Conservation (phyloP, 2,113 vertebrate species). For the Phaethon lepturus region DNA sequence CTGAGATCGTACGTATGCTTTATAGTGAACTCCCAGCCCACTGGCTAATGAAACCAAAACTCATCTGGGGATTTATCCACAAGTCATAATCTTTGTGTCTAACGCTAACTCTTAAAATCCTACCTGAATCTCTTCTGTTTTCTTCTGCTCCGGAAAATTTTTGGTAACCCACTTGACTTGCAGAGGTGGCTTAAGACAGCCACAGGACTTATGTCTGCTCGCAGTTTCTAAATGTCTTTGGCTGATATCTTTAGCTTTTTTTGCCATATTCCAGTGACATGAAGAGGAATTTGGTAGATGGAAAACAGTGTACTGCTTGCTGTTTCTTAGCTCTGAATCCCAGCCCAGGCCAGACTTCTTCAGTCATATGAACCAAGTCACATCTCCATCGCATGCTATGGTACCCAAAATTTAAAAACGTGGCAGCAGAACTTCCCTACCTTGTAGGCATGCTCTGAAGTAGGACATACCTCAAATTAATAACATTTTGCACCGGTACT, state of each 20-base stretch:
- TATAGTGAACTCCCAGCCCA: background rate
- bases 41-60: background rate
- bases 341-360: background rate
- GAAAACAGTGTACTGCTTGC: background rate
- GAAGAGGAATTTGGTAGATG: background rate
- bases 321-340: background rate
- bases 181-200: background rate
- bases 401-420: background rate
- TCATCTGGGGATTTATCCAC: background rate
- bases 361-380: background rate
- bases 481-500: background rate
- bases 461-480: background rate
- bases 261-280: background rate
- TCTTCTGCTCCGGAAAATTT: background rate
- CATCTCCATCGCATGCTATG: background rate
- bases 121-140: background rate
- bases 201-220: background rate
- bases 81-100: background rate
- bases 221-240: background rate
- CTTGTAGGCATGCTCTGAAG: background rate
- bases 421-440: background rate
- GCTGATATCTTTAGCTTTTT: background rate
- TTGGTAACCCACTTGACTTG: background rate
- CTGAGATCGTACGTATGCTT: rapidly evolving
- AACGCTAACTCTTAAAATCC: background rate